Conservation (phyloP, 1,140 invertebrate species). For the Trichomalopsis sarcophagae region DNA sequence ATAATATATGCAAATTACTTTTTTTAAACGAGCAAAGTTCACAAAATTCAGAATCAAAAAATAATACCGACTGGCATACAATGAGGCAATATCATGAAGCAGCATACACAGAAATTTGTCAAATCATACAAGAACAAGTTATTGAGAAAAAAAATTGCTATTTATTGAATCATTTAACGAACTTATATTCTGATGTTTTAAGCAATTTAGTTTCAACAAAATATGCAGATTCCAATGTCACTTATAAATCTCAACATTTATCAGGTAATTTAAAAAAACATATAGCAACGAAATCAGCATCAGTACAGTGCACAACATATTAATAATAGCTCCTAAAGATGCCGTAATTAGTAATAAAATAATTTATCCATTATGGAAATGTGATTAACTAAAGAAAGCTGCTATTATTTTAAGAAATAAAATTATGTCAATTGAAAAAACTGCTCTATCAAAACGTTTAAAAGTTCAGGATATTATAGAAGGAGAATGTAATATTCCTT, state of each 20-base stretch:
- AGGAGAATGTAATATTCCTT: no score
- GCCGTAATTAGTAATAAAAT: background rate
- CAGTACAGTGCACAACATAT: no score
- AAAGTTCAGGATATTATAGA: no score
- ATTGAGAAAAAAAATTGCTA: background rate
- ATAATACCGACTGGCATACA: background rate
- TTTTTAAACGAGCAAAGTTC: background rate
- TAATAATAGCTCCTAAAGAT: no score
- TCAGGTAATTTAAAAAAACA: background rate
- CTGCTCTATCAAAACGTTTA: no score
- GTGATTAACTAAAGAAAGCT: background rate
- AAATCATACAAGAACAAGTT: background rate
- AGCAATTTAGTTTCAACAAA: background rate
- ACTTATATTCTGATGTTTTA: conserved; percentile 1
- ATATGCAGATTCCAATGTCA: background rate
- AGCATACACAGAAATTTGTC: background rate
- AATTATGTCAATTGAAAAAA: background rate
- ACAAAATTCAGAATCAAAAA: conserved; percentile 2
- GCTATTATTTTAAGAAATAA: background rate
- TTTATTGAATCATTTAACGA: background rate
- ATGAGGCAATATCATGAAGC: conserved; percentile 2
- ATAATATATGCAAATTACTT: no score
- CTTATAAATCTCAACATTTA: background rate
- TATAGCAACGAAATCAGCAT: no score
- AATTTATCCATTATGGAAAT: background rate